Conservation (phyloP, 2,113 vertebrate genomes). For the Cinclus cinclus region DNA sequence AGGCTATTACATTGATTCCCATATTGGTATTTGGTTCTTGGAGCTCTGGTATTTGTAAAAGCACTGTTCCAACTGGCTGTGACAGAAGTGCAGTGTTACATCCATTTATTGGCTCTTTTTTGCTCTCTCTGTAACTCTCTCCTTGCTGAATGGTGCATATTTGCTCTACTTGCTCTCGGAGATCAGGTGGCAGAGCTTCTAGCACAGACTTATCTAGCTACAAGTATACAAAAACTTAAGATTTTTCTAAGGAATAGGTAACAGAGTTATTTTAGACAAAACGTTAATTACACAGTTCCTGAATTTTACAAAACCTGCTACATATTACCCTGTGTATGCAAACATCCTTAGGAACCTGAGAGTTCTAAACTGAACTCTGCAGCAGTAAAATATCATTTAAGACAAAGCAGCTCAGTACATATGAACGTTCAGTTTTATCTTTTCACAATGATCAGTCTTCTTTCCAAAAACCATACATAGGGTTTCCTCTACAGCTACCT, state of each 20-base stretch:
- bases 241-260: not conserved
- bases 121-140: slow-evolving; percentile 45
- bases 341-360: not conserved
- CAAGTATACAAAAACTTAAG: not conserved
- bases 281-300: not conserved
- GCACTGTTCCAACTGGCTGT: slow-evolving; percentile 78
- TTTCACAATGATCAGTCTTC: not conserved
- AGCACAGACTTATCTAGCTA: slow-evolving; percentile 92
- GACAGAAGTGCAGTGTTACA: slow-evolving; percentile 56
- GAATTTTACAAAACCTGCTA: not conserved
- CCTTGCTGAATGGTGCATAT: slow-evolving; percentile 74
- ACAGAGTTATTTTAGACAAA: not conserved
- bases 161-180: slow-evolving; percentile 90
- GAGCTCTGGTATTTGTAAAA: slow-evolving; percentile 88
- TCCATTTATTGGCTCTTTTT: slow-evolving; percentile 71
- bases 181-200: slow-evolving; percentile 88
- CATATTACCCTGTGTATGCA: not conserved
- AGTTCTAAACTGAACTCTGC: not conserved
- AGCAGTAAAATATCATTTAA: not conserved
- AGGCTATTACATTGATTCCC: slow-evolving; percentile 87
- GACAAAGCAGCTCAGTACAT: not conserved
- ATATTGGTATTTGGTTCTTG: slow-evolving; percentile 74
- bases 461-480: not conserved
- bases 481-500: not conserved
- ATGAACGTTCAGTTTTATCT: not conserved